Evolutionary conservation across 2,113 vertebrate species (phyloP), one percentile per base, ranked within the genome.

Genomic region (Corythoichthys intestinalis): DNA sequence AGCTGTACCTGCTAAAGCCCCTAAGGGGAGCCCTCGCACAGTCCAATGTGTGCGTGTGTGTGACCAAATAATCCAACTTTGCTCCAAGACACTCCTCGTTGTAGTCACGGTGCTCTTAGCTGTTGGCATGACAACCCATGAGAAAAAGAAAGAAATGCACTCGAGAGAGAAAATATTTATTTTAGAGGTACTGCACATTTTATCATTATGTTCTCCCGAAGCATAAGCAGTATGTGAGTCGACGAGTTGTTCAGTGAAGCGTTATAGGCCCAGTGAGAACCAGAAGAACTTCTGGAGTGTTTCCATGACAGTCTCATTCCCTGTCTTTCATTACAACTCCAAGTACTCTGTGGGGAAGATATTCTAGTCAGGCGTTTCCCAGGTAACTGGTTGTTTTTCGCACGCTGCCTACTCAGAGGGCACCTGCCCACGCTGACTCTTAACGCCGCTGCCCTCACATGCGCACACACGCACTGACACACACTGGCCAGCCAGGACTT

Each of bases 281-380:
- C 2, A 5, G 38, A 66, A 38, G 37, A 13, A 52, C 44, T 66
- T n/a, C 37, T 60, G 53, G 37, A 62, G 60, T 34, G 61, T 47
- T 63, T 47, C 61, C 61, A 63, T 63, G 61, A 47, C 52, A 3
- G 38, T 34, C 38, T 8, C 14, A 14, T 60, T 39, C 4, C 13
- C 58, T 8, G 54, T 17, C 57, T 41, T 70, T 17, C 58, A 76
- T 75, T 64, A 65, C 67, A 70, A 76, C 72, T 63, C 70, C 61
- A 65, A 70, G 54, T 2, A 3, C 28, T 54, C 63, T 13, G 3
- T 68, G 56, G 69, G 49, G 39, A 17, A 66, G 41, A 72, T 72
- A 82, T 85, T 84, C 69, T 78, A 72, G 48, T n/a, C 41, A 83
- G 75, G 70, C 44, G 86, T 89, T 85, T 74, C 88, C 84, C 82